Percentiles rank a stretch among this genome's conserved stretches.
Conservation (phyloP, 2,797 vertebrate genomes). For the Galago senegalensis region DNA sequence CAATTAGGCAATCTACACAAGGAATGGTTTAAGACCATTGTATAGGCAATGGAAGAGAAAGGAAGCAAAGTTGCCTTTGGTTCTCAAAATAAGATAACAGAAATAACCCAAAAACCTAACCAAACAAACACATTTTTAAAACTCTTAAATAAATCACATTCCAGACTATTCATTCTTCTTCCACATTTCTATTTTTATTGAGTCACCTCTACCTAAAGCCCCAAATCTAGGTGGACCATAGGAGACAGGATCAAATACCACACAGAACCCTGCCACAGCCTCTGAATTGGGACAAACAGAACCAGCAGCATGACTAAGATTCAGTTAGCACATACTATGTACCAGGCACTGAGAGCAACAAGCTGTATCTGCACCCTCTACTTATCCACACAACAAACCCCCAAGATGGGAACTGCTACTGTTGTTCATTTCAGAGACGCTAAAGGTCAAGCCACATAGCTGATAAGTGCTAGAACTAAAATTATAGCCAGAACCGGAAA, state of each 20-base stretch:
- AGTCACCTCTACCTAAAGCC: rapidly evolving
- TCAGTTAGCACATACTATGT: background rate
- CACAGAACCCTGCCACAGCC: background rate
- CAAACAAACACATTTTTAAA: background rate
- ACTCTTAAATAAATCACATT: background rate
- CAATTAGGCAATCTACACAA: background rate
- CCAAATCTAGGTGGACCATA: background rate
- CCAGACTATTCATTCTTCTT: background rate
- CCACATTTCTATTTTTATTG: background rate
- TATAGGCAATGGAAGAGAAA: background rate
- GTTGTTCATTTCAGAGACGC: background rate
- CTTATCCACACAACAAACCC: background rate
- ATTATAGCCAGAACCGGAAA: background rate
- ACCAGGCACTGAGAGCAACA: background rate
- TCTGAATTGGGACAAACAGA: background rate
- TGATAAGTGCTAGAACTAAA: background rate
- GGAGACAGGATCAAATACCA: background rate
- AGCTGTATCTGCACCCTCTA: conserved; percentile 5
- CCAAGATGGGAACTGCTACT: background rate
- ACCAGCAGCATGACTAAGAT: background rate
- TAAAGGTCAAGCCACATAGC: background rate
- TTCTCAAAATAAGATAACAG: conserved; percentile 54
- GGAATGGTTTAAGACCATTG: background rate
- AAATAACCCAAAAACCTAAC: background rate
- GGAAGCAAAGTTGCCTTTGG: conserved; percentile 1